These are phyloP conservation scores for Eupithecia subumbrata DNA, from an alignment of 2,888 invertebrate genomes.

Conservation along the genomic window DNA sequence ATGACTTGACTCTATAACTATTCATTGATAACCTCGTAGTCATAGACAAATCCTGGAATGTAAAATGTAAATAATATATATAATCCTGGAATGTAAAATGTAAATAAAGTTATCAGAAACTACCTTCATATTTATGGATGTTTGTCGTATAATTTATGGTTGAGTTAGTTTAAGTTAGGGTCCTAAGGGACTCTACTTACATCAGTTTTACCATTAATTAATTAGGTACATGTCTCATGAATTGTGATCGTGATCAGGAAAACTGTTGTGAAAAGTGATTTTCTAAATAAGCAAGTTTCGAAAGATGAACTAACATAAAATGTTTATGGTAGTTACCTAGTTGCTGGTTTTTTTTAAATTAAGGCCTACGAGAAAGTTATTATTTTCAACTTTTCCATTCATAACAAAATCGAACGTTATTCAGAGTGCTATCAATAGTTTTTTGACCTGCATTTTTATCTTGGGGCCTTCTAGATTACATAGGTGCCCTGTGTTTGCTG, in stretches of 20 bases:
- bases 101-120: neutral
- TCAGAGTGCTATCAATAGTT: constrained; percentile 21
- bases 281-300: neutral
- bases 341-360: neutral
- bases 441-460: constrained; percentile 48
- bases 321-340: neutral
- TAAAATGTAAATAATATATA: too few relatives aligned
- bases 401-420: neutral
- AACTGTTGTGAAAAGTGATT: neutral
- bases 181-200: neutral
- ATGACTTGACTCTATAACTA: constrained; percentile 2
- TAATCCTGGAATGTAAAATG: neutral
- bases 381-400: neutral
- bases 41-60: neutral
- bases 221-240: neutral
- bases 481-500: constrained; percentile 45
- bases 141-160: neutral
- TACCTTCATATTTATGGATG: neutral
- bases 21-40: constrained; percentile 20
- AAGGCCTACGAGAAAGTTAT: neutral
- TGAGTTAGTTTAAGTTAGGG: neutral
- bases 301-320: neutral
- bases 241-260: neutral
- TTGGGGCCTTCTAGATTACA: constrained; percentile 39
- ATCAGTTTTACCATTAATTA: neutral